Conservation (phyloP, 2,888 invertebrate genomes). For the Pelosia muscerda region DNA sequence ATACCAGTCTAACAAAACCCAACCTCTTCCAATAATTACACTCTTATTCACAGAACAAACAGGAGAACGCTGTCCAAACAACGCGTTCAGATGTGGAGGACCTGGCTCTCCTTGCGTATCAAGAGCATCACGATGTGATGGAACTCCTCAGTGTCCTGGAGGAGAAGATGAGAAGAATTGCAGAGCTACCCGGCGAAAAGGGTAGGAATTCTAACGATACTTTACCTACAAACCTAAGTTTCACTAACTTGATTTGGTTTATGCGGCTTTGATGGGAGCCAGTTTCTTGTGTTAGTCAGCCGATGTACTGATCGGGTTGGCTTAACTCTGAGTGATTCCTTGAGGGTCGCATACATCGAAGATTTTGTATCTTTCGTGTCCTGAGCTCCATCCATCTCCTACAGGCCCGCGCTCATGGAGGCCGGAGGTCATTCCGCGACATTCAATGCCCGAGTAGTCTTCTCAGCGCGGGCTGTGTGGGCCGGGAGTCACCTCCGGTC, state of each 20-base stretch:
- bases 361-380: too few relatives aligned
- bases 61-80: constrained; percentile 88
- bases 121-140: constrained; percentile 93
- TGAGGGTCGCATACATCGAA: too few relatives aligned
- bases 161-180: constrained; percentile 92
- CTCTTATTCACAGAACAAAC: constrained; percentile 63
- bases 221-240: neutral
- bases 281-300: too few relatives aligned
- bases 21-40: neutral
- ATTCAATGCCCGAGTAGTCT: too few relatives aligned
- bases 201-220: constrained; percentile 64
- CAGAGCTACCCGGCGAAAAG: constrained; percentile 84
- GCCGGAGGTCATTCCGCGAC: too few relatives aligned
- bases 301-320: too few relatives aligned
- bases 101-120: constrained; percentile 91
- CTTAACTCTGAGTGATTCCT: too few relatives aligned
- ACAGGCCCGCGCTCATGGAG: too few relatives aligned
- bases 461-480: too few relatives aligned
- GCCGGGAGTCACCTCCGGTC: too few relatives aligned
- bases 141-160: constrained; percentile 91
- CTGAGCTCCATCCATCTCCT: too few relatives aligned
- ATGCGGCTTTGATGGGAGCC: too few relatives aligned
- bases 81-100: constrained; percentile 90
- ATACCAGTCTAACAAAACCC: neutral
- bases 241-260: neutral